A percentile compares a stretch with the other conserved stretches of the same genome.
Conservation (phyloP, 2,797 vertebrate genomes). For the Nannoperca obscura region DNA sequence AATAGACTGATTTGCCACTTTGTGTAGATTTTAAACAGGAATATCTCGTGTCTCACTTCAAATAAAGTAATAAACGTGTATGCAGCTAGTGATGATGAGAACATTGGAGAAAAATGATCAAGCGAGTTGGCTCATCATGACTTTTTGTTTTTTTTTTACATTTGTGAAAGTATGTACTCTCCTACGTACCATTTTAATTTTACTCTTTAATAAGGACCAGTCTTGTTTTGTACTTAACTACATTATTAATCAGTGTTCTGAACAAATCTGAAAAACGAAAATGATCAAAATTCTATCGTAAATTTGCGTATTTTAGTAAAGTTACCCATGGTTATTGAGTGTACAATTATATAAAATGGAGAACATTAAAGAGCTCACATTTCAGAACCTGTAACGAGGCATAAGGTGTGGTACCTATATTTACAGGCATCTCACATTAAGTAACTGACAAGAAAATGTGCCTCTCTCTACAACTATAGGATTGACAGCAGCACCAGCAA, state of each 20-base stretch:
- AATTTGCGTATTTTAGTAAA: too few relatives aligned
- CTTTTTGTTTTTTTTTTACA: neutral
- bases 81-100: neutral
- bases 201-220: neutral
- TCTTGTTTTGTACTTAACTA: neutral
- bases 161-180: neutral
- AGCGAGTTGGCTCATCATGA: neutral
- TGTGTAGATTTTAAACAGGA: neutral
- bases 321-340: too few relatives aligned
- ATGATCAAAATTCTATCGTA: too few relatives aligned
- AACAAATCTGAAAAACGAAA: too few relatives aligned
- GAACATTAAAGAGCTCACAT: too few relatives aligned
- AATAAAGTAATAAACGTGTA: neutral
- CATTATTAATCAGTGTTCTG: too few relatives aligned
- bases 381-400: too few relatives aligned
- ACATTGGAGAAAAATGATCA: neutral
- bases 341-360: too few relatives aligned
- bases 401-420: neutral
- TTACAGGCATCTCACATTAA: neutral
- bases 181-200: neutral
- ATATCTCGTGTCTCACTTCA: neutral
- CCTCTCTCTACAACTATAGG: neutral
- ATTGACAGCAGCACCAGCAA: neutral
- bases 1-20: neutral
- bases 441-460: neutral